These are phyloP conservation scores for Pyrochroa serraticornis DNA, from an alignment of 2,888 invertebrate genomes.

Conservation along the genomic window DNA sequence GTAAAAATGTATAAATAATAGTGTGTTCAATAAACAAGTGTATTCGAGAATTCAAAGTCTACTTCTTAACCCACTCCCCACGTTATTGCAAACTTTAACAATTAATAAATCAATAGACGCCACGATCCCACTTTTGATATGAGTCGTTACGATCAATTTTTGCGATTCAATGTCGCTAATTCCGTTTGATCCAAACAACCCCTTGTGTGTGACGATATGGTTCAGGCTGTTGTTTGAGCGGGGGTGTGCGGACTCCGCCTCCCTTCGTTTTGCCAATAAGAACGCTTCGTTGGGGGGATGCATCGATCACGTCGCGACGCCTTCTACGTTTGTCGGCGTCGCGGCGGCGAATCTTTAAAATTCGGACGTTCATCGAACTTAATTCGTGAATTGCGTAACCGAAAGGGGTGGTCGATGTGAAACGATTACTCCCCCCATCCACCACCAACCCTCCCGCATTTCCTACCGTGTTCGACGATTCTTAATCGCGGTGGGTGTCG, in stretches of 20 bases:
- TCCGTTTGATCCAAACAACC: constrained; percentile 9
- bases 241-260: constrained; percentile 34
- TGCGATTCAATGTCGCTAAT: constrained; percentile 13
- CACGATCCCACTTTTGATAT: neutral
- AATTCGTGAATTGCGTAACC: too few species aligned
- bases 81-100: neutral
- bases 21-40: constrained; percentile 42
- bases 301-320: constrained; percentile 50
- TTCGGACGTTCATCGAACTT: constrained; percentile 14
- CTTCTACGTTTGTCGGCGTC: constrained; percentile 21
- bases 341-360: constrained; percentile 11
- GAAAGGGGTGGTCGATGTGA: too few species aligned
- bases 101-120: neutral
- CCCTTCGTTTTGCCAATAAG: constrained; percentile 40
- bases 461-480: constrained; percentile 1
- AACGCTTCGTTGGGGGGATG: constrained; percentile 33
- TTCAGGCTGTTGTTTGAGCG: neutral
- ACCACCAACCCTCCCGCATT: too few species aligned
- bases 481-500: constrained; percentile 12
- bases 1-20: constrained; percentile 44
- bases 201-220: neutral
- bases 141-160: constrained; percentile 1
- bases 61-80: constrained; percentile 3
- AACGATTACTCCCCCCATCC: too few species aligned
- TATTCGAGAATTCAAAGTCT: constrained; percentile 16